Base-by-base conservation (phyloP, 2,113 vertebrate genomes). In the Bagarius yarrelli region DNA sequence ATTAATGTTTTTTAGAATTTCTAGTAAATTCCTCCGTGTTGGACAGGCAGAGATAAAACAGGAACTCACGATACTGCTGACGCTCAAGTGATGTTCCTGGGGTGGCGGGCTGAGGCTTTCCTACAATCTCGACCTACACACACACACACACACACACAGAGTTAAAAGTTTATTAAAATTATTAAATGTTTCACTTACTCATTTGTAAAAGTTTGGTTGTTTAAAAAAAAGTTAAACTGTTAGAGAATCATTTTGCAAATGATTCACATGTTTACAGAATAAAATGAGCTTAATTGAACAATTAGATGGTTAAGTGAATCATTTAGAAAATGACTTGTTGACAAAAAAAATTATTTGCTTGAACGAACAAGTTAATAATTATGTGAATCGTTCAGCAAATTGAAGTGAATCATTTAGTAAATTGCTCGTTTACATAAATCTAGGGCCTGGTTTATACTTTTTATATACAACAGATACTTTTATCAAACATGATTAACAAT, bases 21-120 rank as follows among this genome's bases (percentile, higher is more conserved):
- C 18, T 8, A 13, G 64, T 23, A 40, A 67, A 40, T 67, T 23
- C 36, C 23, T 67, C 64, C 36, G 44, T 47, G 5, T 18, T 53
- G 70, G 21, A 21, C 11, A 25, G 47, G 50, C 34, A 9, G 8
- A 64, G 52, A 72, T 25, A 34, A 44, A 23, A 19, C n/a, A 1
- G 32, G 73, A 61, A 67, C 93, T 92, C 86, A 94, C 93, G 93
- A 40, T 94, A 94, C 76, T 93, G 89, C 81, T 90, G 89, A 6
- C 89, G 89, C 84, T 93, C 92, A 1, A 90, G 87, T 23, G 88
- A 83, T 15, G 92, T 93, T 78, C 93, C 93, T 1, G 93, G 93
- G 18, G 90, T 36, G 27, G 91, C 91, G 52, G 92, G 90, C 77
- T 93, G 92, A 56, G 92, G 92, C 83, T 93, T 94, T 60, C 92